A percentile compares a stretch with the other conserved stretches of the same genome.
phyloP scores from a whole-genome alignment of 2,797 vertebrate genomes.

The Epinephelus malabaricus region DNA sequence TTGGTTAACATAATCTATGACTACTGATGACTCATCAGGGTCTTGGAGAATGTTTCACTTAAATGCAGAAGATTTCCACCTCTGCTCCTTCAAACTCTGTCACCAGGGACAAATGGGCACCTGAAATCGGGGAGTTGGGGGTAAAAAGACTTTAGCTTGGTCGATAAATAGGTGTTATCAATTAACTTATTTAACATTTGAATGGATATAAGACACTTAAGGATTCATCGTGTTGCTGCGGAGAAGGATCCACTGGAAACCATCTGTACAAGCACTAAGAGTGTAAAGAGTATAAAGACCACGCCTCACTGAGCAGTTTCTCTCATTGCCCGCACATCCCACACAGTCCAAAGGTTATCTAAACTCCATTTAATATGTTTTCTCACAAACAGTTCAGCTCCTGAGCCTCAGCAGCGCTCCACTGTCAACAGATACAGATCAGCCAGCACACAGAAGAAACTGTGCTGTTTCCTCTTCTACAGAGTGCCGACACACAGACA shows the following conservation, averaged over 20 bases:
- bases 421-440: not conserved
- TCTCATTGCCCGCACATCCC: not conserved
- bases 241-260: not conserved
- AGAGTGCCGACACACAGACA: slow-evolving; percentile 29
- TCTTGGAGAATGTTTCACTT: no score
- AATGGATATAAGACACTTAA: no score
- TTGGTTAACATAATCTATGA: no score
- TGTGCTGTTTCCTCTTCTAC: not conserved
- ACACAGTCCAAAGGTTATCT: not conserved
- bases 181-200: no score
- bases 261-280: not conserved
- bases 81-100: no score
- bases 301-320: not conserved
- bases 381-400: not conserved
- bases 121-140: no score
- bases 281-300: not conserved
- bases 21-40: no score
- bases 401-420: not conserved
- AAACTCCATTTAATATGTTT: not conserved
- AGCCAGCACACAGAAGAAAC: not conserved
- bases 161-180: no score
- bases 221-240: no score
- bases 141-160: no score
- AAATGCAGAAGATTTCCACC: no score
- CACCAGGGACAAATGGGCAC: no score